A percentile compares a stretch with the other conserved stretches of the same genome.
Conservation (phyloP, 30 jellyfish, hydroid and myxozoan genomes). For the Cassiopea xamachana region DNA sequence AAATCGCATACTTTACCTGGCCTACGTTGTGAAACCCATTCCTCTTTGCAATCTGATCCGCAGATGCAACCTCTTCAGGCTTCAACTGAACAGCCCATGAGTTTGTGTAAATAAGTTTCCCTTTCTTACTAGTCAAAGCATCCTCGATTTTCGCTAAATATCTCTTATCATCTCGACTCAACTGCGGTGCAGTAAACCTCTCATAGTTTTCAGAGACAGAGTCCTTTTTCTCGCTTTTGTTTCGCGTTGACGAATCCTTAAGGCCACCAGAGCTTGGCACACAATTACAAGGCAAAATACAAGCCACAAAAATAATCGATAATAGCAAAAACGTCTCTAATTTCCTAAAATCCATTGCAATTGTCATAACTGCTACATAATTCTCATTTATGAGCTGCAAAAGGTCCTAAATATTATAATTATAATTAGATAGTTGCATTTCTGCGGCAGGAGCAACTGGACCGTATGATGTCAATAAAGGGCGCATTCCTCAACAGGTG, state of each 20-base stretch:
- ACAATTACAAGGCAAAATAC: conserved; percentile 20
- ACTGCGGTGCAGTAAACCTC: conserved; percentile 93
- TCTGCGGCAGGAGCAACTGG: conserved; percentile 40
- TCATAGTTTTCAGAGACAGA: conserved; percentile 25
- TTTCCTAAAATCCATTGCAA: conserved; percentile 23
- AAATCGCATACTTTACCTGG: conserved; percentile 68
- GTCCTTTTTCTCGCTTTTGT: neutral
- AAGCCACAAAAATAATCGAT: neutral
- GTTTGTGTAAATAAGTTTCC: conserved; percentile 82
- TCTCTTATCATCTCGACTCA: conserved; percentile 76
- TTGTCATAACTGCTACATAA: conserved; percentile 25
- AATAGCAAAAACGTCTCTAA: conserved; percentile 10
- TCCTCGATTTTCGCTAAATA: conserved; percentile 91
- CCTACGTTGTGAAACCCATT: conserved; percentile 97
- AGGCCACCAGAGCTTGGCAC: conserved; percentile 2
- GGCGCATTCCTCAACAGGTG: conserved; percentile 68
- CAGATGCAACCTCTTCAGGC: conserved; percentile 98
- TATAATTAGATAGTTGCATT: conserved; percentile 38
- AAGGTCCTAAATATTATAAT: conserved; percentile 32
- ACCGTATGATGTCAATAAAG: conserved; percentile 68
- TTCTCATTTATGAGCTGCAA: conserved; percentile 5
- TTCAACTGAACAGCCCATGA: conserved; percentile 99
- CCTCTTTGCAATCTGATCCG: conserved; percentile 93
- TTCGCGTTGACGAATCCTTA: neutral
- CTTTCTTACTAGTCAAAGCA: conserved; percentile 87